Evolutionary conservation across 2,888 invertebrate species (phyloP).

Genomic region (Pherbina coryleti): DNA sequence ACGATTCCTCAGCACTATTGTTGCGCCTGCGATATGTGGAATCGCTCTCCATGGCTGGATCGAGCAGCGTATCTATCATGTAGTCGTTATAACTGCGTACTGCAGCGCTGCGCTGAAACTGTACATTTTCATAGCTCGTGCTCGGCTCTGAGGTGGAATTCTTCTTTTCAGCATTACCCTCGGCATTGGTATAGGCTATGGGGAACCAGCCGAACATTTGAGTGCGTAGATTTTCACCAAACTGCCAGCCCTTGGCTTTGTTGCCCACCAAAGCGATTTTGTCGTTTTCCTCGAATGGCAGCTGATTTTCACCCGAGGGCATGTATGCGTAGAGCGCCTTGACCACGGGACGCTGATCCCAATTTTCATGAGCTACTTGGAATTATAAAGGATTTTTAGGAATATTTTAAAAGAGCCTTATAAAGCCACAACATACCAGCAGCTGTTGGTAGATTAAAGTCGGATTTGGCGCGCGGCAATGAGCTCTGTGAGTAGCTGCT

Average conservation of each 20-base stretch:
- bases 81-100: constrained; percentile 57
- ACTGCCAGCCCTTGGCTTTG: constrained; percentile 95
- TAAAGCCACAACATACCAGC: constrained; percentile 12
- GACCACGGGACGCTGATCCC: constrained; percentile 83
- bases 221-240: constrained; percentile 94
- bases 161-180: constrained; percentile 70
- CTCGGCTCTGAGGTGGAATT: constrained; percentile 45
- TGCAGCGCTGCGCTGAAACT: constrained; percentile 55
- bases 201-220: constrained; percentile 96
- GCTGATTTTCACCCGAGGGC: constrained; percentile 90
- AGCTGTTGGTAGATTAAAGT: constrained; percentile 78
- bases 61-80: constrained; percentile 54
- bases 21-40: constrained; percentile 61
- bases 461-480: constrained; percentile 85
- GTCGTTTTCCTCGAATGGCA: constrained; percentile 92
- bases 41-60: constrained; percentile 57
- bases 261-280: constrained; percentile 89
- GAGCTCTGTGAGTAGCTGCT: constrained; percentile 66
- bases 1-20: constrained; percentile 66
- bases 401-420: background rate
- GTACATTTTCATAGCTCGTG: constrained; percentile 63
- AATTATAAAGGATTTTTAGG: background rate
- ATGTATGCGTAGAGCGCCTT: constrained; percentile 91
- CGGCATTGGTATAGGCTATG: constrained; percentile 90
- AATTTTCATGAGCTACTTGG: constrained; percentile 55